phyloP scores from a whole-genome alignment of 2,113 vertebrate genomes.

The Oreotrochilus melanogaster region DNA sequence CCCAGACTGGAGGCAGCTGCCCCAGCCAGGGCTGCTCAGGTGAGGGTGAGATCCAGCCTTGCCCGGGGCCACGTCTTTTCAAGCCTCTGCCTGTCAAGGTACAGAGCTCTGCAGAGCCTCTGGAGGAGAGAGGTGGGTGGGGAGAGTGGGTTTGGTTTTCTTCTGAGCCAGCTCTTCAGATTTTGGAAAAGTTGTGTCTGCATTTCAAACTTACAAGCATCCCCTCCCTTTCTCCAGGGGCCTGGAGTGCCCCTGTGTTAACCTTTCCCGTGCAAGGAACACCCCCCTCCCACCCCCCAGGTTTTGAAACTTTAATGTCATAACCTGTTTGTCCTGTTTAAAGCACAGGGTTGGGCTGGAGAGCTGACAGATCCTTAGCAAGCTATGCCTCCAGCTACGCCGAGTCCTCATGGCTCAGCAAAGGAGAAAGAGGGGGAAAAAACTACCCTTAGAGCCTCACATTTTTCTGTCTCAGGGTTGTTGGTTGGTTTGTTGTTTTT shows the following conservation, averaged over 20 bases:
- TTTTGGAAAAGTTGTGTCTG: not conserved
- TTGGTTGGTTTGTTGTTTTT: no score
- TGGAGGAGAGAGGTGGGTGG: not conserved
- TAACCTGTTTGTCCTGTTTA: conserved; percentile 74
- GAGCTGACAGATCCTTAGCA: conserved; percentile 48
- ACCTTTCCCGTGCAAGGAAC: conserved; percentile 2
- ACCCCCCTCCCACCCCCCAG: not conserved
- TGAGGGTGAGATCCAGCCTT: not conserved
- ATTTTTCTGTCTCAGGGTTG: not conserved
- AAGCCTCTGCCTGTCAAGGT: not conserved
- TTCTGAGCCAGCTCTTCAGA: not conserved
- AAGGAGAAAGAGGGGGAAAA: not conserved
- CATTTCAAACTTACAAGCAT: conserved; percentile 25
- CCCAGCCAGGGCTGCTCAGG: not conserved
- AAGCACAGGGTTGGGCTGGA: conserved; percentile 33
- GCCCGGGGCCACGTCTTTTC: not conserved
- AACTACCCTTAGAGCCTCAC: not conserved
- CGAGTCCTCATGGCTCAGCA: not conserved
- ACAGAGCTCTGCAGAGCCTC: not conserved
- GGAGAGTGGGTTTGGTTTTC: not conserved
- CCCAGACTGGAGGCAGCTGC: fast-evolving
- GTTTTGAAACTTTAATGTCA: conserved; percentile 58
- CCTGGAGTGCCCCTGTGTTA: conserved; percentile 43
- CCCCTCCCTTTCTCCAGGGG: conserved; percentile 8
- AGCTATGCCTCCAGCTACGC: conserved; percentile 32